Evolutionary conservation across 2,113 vertebrate species (phyloP).

Genomic region (Myanophis thanlyinensis): DNA sequence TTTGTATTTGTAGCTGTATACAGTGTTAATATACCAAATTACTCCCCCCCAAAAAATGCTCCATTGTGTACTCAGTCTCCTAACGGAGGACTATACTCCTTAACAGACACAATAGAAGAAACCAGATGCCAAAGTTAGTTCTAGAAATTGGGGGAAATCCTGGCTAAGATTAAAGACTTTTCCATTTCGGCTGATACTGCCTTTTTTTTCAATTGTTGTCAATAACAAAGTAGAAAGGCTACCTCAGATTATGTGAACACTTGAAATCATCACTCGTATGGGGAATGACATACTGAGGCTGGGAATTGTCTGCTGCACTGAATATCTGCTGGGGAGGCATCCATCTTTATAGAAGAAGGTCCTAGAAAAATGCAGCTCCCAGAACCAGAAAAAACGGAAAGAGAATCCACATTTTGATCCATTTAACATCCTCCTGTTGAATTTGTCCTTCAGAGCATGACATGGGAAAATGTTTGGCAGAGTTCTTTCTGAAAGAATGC

Average conservation of each 20-base stretch:
- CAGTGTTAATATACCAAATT: no score
- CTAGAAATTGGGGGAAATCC: neutral
- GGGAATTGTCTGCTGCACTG: neutral
- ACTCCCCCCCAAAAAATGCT: no score
- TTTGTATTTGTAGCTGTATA: no score
- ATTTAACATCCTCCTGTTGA: neutral
- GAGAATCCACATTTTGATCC: neutral
- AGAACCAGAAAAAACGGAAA: neutral
- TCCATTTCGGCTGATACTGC: neutral
- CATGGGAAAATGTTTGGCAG: neutral
- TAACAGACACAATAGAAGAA: neutral
- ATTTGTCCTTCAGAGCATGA: neutral
- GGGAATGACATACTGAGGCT: neutral
- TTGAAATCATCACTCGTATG: neutral
- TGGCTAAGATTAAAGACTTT: neutral
- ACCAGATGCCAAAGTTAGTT: neutral
- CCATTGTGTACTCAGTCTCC: no score
- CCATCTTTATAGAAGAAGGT: neutral
- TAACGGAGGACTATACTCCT: no score
- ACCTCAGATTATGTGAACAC: neutral
- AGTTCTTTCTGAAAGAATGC: neutral
- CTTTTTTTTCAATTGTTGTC: neutral
- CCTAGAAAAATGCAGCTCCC: neutral
- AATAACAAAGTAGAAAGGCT: neutral
- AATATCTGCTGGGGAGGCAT: neutral